Evolutionary conservation across 2,113 vertebrate species (phyloP).

Genomic region (Sander lucioperca): DNA sequence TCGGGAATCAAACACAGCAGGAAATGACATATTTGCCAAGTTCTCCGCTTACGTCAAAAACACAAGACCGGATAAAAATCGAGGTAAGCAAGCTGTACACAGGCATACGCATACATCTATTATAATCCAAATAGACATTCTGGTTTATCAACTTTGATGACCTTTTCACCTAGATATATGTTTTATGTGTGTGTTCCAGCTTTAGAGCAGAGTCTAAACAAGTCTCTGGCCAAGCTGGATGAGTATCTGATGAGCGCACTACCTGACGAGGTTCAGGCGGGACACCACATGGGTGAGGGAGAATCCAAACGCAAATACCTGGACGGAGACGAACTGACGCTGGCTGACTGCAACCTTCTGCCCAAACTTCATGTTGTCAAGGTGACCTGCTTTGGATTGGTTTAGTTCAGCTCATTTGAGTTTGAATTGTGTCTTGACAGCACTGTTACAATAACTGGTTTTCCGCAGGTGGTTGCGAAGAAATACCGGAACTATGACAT

Average conservation of each 20-base stretch:
- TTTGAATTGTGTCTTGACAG: not conserved
- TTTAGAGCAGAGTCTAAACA: constrained; percentile 90
- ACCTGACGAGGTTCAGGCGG: constrained; percentile 80
- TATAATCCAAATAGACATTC: no score
- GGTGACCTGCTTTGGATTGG: constrained; percentile 77
- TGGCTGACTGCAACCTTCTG: constrained; percentile 97
- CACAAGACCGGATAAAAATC: constrained; percentile 89
- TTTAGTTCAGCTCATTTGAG: not conserved
- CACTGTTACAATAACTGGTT: not conserved
- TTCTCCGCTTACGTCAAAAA: constrained; percentile 98
- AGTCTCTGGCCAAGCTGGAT: constrained; percentile 91
- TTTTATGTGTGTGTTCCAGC: constrained; percentile 73
- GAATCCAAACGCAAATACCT: constrained; percentile 91
- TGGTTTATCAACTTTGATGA: not conserved
- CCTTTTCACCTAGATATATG: not conserved
- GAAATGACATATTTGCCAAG: constrained; percentile 94
- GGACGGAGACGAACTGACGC: constrained; percentile 93
- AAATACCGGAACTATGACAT: constrained; percentile 96
- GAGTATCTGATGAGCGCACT: constrained; percentile 89
- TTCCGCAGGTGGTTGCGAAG: constrained; percentile 91
- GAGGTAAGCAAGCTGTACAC: constrained; percentile 79
- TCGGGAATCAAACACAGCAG: constrained; percentile 91
- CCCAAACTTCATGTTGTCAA: constrained; percentile 97
- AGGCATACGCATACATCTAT: not conserved
- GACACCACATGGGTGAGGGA: not conserved